Conservation (phyloP, 2,888 invertebrate species). For the Sussaba pulchella region DNA sequence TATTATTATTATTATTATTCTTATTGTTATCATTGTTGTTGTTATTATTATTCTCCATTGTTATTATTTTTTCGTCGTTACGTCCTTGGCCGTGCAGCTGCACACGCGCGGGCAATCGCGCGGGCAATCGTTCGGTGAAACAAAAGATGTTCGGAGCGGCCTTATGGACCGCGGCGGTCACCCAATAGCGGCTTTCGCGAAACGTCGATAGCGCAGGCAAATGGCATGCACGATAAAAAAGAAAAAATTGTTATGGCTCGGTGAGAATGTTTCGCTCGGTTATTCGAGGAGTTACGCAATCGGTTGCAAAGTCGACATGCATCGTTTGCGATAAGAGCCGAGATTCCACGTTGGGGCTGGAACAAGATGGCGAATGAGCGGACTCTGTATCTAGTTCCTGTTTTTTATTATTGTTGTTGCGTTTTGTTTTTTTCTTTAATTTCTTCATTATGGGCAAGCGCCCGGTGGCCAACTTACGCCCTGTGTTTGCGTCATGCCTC, state of each 20-base stretch:
- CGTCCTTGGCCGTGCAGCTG: constrained; percentile 27
- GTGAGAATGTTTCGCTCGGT: constrained; percentile 11
- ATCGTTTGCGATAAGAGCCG: constrained; percentile 28
- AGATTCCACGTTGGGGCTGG: constrained; percentile 23
- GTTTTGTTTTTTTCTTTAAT: neutral
- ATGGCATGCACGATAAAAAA: neutral
- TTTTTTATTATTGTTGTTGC: neutral
- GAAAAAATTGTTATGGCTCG: constrained; percentile 3
- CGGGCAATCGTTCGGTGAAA: no score
- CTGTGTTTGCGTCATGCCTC: constrained; percentile 12
- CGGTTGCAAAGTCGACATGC: constrained; percentile 7
- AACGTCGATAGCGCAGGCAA: neutral
- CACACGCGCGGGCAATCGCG: constrained; percentile 10
- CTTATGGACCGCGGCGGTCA: neutral
- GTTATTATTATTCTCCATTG: neutral
- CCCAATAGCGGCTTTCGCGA: constrained; percentile 4
- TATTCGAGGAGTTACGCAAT: constrained; percentile 50
- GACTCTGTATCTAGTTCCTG: neutral
- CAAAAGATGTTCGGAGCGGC: constrained; percentile 9
- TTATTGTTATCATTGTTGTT: neutral
- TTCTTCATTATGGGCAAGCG: neutral
- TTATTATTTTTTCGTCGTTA: neutral
- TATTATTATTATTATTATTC: constrained; percentile 19
- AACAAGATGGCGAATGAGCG: neutral
- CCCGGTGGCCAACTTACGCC: constrained; percentile 11